Evolutionary conservation across 2,888 invertebrate species (phyloP).

Genomic region (Gymnosoma rotundatum): DNA sequence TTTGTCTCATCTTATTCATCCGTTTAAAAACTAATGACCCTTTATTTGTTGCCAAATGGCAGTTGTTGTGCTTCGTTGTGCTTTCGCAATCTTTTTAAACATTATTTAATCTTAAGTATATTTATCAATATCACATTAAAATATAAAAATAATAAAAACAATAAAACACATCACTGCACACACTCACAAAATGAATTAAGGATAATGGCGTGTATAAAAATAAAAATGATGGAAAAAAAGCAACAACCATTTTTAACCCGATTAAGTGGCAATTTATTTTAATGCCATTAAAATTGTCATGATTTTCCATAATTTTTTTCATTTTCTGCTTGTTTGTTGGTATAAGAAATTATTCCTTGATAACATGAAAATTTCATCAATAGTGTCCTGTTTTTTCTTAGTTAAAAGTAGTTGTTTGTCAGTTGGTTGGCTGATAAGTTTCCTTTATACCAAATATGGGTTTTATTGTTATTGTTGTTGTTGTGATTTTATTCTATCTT

Average conservation of each 20-base stretch:
- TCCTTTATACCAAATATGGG: slow-evolving; percentile 4
- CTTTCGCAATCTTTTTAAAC: not conserved
- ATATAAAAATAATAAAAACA: slow-evolving; percentile 32
- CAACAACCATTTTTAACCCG: slow-evolving; percentile 60
- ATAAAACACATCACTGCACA: not conserved
- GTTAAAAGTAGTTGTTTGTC: slow-evolving; percentile 52
- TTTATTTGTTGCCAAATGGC: too few relatives aligned
- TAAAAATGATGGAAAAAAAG: slow-evolving; percentile 2
- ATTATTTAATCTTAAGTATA: slow-evolving; percentile 60
- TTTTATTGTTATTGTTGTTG: slow-evolving; percentile 26
- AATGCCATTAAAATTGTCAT: slow-evolving; percentile 70
- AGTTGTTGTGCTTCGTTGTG: not conserved
- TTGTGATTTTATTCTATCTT: slow-evolving; percentile 55
- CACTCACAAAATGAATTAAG: not conserved
- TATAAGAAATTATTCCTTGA: slow-evolving; percentile 41
- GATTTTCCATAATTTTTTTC: slow-evolving; percentile 65
- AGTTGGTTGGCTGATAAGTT: slow-evolving; percentile 27
- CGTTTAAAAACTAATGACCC: too few relatives aligned
- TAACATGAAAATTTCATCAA: slow-evolving; percentile 67
- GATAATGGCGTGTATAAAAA: slow-evolving; percentile 40
- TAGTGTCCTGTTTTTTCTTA: slow-evolving; percentile 56
- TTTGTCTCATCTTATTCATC: too few relatives aligned
- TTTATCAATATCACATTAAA: slow-evolving; percentile 62
- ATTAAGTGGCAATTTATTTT: slow-evolving; percentile 71
- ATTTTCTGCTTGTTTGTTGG: not conserved